Conservation (phyloP, 2,797 vertebrate species). For the Onychomys leucogaster region DNA sequence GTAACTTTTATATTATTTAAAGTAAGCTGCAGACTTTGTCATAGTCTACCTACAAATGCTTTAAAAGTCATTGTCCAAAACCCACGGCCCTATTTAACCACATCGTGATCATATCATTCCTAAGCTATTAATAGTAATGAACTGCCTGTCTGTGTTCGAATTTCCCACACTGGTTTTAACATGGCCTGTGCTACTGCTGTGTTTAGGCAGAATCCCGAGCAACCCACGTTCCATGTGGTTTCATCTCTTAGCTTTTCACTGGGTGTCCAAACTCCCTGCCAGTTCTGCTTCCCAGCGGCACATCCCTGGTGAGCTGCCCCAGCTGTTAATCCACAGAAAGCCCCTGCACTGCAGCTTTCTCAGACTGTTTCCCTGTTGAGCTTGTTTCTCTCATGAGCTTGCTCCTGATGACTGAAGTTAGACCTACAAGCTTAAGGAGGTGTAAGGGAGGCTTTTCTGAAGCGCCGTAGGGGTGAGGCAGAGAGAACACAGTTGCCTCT, state of each 20-base stretch:
- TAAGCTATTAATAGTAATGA: conserved; percentile 24
- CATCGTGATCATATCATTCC: not conserved
- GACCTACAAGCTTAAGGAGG: not conserved
- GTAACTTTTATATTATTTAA: conserved; percentile 46
- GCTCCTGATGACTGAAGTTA: not conserved
- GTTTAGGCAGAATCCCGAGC: not conserved
- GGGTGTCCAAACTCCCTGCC: fast-evolving
- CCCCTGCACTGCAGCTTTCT: not conserved
- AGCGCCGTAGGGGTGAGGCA: not conserved
- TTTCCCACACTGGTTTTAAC: not conserved
- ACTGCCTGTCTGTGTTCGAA: not conserved
- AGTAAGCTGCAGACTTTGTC: not conserved
- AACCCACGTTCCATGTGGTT: not conserved
- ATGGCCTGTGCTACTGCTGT: not conserved
- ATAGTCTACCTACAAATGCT: not conserved
- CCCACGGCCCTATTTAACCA: not conserved
- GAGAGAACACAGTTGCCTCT: not conserved
- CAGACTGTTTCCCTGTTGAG: not conserved
- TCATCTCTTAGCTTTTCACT: not conserved
- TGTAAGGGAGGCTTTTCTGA: not conserved
- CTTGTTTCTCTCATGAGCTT: not conserved
- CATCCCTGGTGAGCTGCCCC: not conserved
- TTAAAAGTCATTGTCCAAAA: not conserved
- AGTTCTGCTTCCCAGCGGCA: fast-evolving
- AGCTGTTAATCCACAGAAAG: not conserved